Conservation (phyloP, 2,113 vertebrate genomes). For the Neomonachus schauinslandi region DNA sequence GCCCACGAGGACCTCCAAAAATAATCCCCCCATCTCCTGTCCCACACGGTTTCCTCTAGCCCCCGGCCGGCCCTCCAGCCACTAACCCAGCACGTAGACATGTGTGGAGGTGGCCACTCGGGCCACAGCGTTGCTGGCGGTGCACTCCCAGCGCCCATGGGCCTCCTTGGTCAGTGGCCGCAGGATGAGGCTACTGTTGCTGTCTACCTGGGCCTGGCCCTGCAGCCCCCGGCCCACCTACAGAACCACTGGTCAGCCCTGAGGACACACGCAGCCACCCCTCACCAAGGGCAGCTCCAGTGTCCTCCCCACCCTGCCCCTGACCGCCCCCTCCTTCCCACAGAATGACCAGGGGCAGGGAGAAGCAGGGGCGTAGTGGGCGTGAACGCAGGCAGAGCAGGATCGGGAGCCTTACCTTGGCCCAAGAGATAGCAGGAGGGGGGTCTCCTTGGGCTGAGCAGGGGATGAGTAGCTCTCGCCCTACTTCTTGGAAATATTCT, state of each 20-base stretch:
- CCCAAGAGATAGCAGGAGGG: constrained; percentile 91
- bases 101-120: constrained; percentile 88
- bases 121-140: constrained; percentile 92
- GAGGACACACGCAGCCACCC: constrained; percentile 67
- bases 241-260: constrained; percentile 59
- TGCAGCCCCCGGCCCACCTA: constrained; percentile 88
- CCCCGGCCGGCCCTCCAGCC: not conserved
- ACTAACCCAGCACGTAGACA: constrained; percentile 92
- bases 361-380: not conserved
- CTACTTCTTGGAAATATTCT: constrained; percentile 97
- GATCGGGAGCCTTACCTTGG: constrained; percentile 88
- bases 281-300: constrained; percentile 54
- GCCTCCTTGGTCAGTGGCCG: constrained; percentile 93
- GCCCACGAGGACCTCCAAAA: not conserved
- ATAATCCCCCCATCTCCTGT: not conserved
- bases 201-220: constrained; percentile 85
- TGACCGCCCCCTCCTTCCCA: not conserved
- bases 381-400: accelerated
- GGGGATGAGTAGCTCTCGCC: constrained; percentile 93
- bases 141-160: constrained; percentile 94
- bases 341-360: not conserved
- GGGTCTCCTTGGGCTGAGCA: constrained; percentile 92
- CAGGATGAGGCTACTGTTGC: constrained; percentile 92
- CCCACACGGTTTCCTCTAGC: not conserved
- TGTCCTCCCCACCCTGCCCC: not conserved